Evolutionary conservation across 2,888 invertebrate genomes (phyloP).

Genomic region (Sarcophaga carnaria): DNA sequence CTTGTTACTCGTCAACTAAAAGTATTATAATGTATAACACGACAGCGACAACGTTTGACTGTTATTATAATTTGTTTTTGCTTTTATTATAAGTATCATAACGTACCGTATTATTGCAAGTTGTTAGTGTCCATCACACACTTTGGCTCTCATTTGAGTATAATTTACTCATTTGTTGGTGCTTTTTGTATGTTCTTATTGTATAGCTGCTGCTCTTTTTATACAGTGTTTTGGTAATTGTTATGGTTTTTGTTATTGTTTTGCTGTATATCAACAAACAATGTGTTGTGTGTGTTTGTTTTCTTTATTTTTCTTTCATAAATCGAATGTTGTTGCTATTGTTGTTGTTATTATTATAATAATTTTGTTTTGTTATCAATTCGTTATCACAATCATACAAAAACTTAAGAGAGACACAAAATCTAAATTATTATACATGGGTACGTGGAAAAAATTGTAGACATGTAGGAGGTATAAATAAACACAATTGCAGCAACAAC

Average conservation of each 20-base stretch:
- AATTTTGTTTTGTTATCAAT: conserved; percentile 55
- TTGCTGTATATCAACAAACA: conserved; percentile 6
- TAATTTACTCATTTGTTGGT: conserved; percentile 36
- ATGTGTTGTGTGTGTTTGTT: conserved; percentile 17
- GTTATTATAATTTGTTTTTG: conserved; percentile 56
- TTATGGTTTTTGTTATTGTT: conserved; percentile 23
- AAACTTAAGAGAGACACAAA: not conserved
- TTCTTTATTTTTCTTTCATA: conserved; percentile 2
- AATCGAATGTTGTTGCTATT: not conserved
- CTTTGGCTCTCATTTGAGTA: conserved; percentile 47
- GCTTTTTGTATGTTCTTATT: conserved; percentile 4
- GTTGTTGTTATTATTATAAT: conserved; percentile 35
- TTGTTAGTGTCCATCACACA: conserved; percentile 39
- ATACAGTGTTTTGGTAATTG: not conserved
- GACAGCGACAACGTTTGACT: conserved; percentile 63
- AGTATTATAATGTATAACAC: conserved; percentile 59
- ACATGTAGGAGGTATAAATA: not conserved
- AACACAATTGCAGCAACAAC: not conserved
- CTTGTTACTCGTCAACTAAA: conserved; percentile 57
- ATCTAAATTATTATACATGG: not conserved
- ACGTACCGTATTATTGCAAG: too few species aligned
- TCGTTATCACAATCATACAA: conserved; percentile 39
- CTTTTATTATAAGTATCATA: conserved; percentile 28
- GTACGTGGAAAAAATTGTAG: conserved; percentile 1
- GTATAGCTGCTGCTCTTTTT: conserved; percentile 4